Percentiles rank a stretch among this genome's conserved stretches.
These are phyloP conservation scores for Lottia scabra DNA, from an alignment of 2,888 invertebrate genomes.

Conservation along the genomic window DNA sequence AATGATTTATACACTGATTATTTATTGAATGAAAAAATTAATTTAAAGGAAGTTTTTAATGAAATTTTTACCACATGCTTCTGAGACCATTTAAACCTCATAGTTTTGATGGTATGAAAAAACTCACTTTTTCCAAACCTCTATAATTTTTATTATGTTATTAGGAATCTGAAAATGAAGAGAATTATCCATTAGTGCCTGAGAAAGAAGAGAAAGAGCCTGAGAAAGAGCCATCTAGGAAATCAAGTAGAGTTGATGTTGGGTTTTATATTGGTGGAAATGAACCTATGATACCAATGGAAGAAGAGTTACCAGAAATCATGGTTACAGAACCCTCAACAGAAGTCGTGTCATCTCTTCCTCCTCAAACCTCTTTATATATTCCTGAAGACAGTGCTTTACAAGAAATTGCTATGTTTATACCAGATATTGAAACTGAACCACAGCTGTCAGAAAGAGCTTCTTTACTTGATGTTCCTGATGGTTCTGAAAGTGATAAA, in stretches of 20 bases:
- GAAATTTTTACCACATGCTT: too few relatives aligned
- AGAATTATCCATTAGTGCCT: too few relatives aligned
- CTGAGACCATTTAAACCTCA: too few relatives aligned
- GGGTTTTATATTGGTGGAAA: constrained; percentile 35
- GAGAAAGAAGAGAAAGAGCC: too few relatives aligned
- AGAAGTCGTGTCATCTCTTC: neutral
- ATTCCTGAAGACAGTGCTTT: neutral
- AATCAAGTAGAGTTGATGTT: constrained; percentile 17
- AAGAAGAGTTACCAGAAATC: constrained; percentile 3
- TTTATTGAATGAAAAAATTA: too few relatives aligned
- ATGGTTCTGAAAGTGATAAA: neutral
- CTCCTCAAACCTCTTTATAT: neutral
- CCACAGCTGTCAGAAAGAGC: constrained; percentile 29
- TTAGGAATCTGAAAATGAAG: too few relatives aligned
- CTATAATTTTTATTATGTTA: too few relatives aligned
- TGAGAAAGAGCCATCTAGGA: neutral
- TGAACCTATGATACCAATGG: constrained; percentile 2
- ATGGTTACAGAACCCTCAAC: neutral
- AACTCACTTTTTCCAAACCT: too few relatives aligned
- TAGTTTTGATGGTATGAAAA: too few relatives aligned
- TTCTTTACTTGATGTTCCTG: neutral
- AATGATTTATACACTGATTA: too few relatives aligned
- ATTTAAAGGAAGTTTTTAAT: too few relatives aligned
- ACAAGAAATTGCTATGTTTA: constrained; percentile 18
- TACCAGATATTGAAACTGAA: constrained; percentile 28